These are phyloP conservation scores for Pedetes capensis DNA, from an alignment of 2,113 vertebrate species.

Conservation along the genomic window DNA sequence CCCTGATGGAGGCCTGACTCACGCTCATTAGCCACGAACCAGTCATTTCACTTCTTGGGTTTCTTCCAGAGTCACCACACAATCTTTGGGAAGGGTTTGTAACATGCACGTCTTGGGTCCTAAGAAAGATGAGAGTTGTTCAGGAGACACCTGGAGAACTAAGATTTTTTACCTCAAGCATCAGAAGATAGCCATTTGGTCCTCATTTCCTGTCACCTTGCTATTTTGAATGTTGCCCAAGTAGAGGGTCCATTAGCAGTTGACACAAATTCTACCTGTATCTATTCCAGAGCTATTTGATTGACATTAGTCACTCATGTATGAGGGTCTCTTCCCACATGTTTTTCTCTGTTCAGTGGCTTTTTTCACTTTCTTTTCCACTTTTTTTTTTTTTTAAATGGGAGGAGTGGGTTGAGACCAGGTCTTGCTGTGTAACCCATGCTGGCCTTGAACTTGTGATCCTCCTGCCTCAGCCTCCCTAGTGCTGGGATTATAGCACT, in stretches of 20 bases:
- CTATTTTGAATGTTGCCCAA: not conserved
- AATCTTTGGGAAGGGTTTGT: not conserved
- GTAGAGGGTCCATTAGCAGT: not conserved
- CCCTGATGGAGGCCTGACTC: slow-evolving; percentile 60
- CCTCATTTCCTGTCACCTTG: not conserved
- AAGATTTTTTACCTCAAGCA: not conserved
- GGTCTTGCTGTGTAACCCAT: too few species aligned
- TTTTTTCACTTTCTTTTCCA: not conserved
- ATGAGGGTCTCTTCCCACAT: not conserved
- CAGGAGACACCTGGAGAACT: not conserved
- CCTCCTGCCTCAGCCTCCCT: too few species aligned
- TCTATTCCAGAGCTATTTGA: not conserved
- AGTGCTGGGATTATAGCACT: too few species aligned
- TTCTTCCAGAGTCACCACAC: not conserved
- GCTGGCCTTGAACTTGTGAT: too few species aligned
- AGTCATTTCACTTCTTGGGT: not conserved
- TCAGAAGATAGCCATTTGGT: not conserved
- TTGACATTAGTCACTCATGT: not conserved
- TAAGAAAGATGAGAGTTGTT: not conserved
- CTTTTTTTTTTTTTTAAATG: not conserved
- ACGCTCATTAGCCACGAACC: not conserved
- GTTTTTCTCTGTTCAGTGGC: not conserved
- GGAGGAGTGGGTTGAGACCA: too few species aligned
- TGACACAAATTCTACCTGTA: not conserved
- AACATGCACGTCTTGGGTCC: not conserved